Percentiles rank a stretch among this genome's conserved stretches.
Evolutionary conservation across 35 echinoderm and acorn worm species (phyloP).

Genomic region (Nesometra sesokonis): DNA sequence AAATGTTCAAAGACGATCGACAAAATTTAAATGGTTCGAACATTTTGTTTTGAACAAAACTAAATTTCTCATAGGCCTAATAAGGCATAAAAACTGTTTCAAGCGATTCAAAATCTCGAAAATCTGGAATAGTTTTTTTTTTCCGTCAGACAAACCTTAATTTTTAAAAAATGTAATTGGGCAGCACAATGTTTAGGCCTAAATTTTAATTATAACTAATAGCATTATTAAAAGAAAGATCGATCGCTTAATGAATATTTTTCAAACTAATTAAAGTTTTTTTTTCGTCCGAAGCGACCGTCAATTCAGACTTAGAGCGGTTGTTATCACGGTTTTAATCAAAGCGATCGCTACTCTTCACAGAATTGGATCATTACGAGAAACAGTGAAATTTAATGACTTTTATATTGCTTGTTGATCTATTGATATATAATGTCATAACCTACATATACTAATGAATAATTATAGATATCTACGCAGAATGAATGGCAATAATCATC

Average conservation of each 20-base stretch:
- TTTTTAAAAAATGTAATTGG: too few relatives aligned
- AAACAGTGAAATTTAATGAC: conserved; percentile 1
- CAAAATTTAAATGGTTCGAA: too few relatives aligned
- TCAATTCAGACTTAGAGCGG: not conserved
- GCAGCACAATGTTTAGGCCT: too few relatives aligned
- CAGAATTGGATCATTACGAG: not conserved
- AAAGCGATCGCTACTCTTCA: not conserved
- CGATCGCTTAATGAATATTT: not conserved
- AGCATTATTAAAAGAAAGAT: not conserved
- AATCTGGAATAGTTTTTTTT: too few relatives aligned
- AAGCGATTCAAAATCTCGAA: too few relatives aligned
- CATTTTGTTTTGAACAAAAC: too few relatives aligned
- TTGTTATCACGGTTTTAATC: not conserved
- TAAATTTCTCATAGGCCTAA: too few relatives aligned
- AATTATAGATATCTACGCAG: not conserved
- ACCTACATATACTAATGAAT: not conserved
- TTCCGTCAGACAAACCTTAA: too few relatives aligned
- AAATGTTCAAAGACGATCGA: too few relatives aligned
- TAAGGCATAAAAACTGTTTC: too few relatives aligned
- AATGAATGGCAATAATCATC: not conserved
- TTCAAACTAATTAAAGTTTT: not conserved
- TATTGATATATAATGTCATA: not conserved
- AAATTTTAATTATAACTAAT: not conserved
- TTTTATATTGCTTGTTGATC: not conserved
- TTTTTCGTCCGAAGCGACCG: not conserved